A percentile compares a stretch with the other conserved stretches of the same genome.
phyloP scores from a whole-genome alignment of 2,888 invertebrate genomes.

The Laothoe populi region DNA sequence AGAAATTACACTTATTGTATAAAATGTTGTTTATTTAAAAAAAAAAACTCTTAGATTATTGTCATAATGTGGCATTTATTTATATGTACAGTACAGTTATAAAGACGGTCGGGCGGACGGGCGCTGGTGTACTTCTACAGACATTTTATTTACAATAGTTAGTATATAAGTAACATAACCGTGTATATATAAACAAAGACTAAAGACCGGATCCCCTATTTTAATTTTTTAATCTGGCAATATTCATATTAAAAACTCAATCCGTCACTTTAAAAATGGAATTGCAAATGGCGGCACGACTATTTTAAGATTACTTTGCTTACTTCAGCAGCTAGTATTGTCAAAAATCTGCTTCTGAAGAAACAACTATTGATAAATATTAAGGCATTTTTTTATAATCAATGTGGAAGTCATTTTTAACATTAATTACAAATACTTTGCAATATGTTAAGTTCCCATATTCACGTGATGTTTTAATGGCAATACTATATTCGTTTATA shows the following conservation, averaged over 20 bases:
- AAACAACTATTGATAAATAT: too few relatives aligned
- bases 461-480: neutral
- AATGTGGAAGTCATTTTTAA: too few relatives aligned
- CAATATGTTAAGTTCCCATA: too few relatives aligned
- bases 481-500: neutral
- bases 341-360: too few relatives aligned
- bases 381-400: too few relatives aligned
- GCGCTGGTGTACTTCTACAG: slow-evolving; percentile 16
- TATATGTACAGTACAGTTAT: slow-evolving; percentile 25
- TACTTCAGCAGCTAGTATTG: too few relatives aligned
- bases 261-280: neutral
- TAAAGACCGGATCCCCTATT: neutral
- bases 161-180: slow-evolving; percentile 22
- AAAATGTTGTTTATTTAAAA: slow-evolving; percentile 26
- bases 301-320: too few relatives aligned
- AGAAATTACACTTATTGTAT: slow-evolving; percentile 25
- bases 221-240: slow-evolving; percentile 14
- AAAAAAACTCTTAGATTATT: slow-evolving; percentile 24
- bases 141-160: slow-evolving; percentile 25
- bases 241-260: neutral
- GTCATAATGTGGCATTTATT: slow-evolving; percentile 27
- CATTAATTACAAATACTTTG: neutral
- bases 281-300: neutral
- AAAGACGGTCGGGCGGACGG: slow-evolving; percentile 15
- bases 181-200: slow-evolving; percentile 5